Evolutionary conservation across 2,888 invertebrate species (phyloP), one percentile per base, ranked within the genome.

Genomic region (Tetragonisca angustula): DNA sequence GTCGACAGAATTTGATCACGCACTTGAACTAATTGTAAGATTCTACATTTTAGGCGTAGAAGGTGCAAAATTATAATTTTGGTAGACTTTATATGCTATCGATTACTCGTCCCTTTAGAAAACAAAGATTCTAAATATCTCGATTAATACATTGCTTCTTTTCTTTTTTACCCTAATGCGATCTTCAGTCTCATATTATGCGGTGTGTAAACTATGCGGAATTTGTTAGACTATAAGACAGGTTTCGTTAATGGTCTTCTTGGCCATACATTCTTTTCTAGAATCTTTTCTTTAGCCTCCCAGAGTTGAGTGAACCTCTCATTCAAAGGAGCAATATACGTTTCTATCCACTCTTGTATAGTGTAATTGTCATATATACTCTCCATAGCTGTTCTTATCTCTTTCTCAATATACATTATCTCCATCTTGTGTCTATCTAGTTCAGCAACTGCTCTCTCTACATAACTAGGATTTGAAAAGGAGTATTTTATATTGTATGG

Each of bases 391-490:
- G 89, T 89, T 75, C 93, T 90, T 87, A 95, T 93, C 72, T 95
- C 94, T 71, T 93, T 94, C 78, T 95, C 94, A 32, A 95, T 92
- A 72, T 94, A 94, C 65, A 92, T 87, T 36, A 95, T 90, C 72
- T 95, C 95, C 91, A 94, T 94, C 87, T 94, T 94, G 59, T 94
- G 91, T 73, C 94, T 93, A 76, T 95, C 94, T 61, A 95, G 84
- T 36, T 95, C 95, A 59, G 89, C 87, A 24, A 94, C 93, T 2
- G 95, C 95, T 56, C 94, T 94, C 86, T 95, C 95, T 0, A 96
- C 94, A 84, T 95, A 93, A 84, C 93, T 94, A 13, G 96, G 96
- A 91, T 95, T 96, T 9, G 95, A 95, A 88, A 95, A 96, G 2
- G 92, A 93, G 84, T 95, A 93, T 59, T 94, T 94, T 27, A 95